Percentiles rank a stretch among this genome's conserved stretches.
Evolutionary conservation across 2,797 vertebrate species (phyloP).

Genomic region (Oryzias sinensis): DNA sequence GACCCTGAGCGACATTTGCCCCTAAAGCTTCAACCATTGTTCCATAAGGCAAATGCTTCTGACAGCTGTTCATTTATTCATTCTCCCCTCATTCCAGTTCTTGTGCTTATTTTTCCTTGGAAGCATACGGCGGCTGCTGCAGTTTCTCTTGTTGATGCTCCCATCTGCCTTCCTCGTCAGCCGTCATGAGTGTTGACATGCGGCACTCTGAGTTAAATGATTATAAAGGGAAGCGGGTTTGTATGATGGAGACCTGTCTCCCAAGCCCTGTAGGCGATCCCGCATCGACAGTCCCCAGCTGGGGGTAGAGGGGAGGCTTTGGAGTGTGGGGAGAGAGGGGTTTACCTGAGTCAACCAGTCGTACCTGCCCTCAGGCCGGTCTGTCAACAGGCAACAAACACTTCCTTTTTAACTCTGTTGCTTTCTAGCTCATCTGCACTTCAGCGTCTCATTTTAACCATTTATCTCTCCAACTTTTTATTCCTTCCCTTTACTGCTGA

Average conservation of each 20-base stretch:
- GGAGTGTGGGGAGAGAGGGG: constrained; percentile 35
- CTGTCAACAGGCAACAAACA: constrained; percentile 72
- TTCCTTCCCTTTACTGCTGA: constrained; percentile 39
- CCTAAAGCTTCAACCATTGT: constrained; percentile 36
- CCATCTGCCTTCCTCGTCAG: constrained; percentile 56
- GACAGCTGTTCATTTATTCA: constrained; percentile 77
- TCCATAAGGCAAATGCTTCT: constrained; percentile 66
- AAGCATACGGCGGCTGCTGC: constrained; percentile 29
- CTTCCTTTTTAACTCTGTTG: constrained; percentile 60
- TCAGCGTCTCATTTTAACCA: constrained; percentile 45
- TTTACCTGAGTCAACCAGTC: constrained; percentile 73
- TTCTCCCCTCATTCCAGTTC: constrained; percentile 28
- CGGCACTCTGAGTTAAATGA: constrained; percentile 66
- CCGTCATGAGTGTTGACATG: constrained; percentile 60
- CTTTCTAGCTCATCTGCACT: constrained; percentile 54
- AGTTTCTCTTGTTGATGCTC: constrained; percentile 57
- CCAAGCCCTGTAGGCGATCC: constrained; percentile 74
- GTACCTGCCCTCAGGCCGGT: constrained; percentile 69
- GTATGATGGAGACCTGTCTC: constrained; percentile 66
- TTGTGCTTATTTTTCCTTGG: constrained; percentile 27
- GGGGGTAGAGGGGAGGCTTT: constrained; percentile 30
- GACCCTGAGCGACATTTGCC: constrained; percentile 54
- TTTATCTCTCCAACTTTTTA: constrained; percentile 53
- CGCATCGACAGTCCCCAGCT: constrained; percentile 61
- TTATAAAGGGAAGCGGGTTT: constrained; percentile 54